Evolutionary conservation across 2,888 invertebrate genomes (phyloP), one percentile per base, ranked within the genome.

Genomic region (Argyra leucocephala): DNA sequence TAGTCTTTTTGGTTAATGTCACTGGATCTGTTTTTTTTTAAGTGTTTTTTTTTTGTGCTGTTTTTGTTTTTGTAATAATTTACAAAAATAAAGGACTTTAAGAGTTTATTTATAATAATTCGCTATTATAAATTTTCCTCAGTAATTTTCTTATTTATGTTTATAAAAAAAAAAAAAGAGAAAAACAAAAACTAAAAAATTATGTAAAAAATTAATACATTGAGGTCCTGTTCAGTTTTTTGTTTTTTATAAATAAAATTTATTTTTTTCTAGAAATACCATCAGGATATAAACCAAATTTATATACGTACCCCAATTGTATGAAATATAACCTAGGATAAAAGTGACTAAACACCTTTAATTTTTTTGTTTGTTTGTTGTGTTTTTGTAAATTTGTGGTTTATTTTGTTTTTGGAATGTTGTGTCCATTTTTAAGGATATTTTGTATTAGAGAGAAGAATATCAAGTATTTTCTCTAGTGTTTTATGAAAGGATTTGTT

Each of bases 141-240:
- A 48, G 48, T 48, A 48, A 48, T 48, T 48, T 48, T 48, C 15
- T 48, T 48, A 48, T 48, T 48, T 48, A 48, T 48, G 18, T 48
- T 48, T 15, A 48, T 31, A 31, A 31, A 31, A 31, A 31, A 6
- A 31, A 31, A 31, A 31, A 4, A 31, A 3, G 3, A 12, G 7
- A 31, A 12, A 1, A 31, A 10, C 10, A 2, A 31, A 26, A 26
- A 26, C 26, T 7, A 26, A 26, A 26, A 7, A 26, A 6, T 26
- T 26, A 6, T 26, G 7, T 26, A 26, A 26, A 26, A 26, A 26
- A 6, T 26, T 4, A 7, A 26, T 26, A 7, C 12, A 10, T 31
- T 31, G 1, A 31, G 12, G 7, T 31, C 31, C 7, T 12, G 10
- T 31, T 2, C 31, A 1, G 9, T 2, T 6, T 31, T 31, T 6